Conservation (phyloP, 2,888 invertebrate species). For the Conistra vaccinii region DNA sequence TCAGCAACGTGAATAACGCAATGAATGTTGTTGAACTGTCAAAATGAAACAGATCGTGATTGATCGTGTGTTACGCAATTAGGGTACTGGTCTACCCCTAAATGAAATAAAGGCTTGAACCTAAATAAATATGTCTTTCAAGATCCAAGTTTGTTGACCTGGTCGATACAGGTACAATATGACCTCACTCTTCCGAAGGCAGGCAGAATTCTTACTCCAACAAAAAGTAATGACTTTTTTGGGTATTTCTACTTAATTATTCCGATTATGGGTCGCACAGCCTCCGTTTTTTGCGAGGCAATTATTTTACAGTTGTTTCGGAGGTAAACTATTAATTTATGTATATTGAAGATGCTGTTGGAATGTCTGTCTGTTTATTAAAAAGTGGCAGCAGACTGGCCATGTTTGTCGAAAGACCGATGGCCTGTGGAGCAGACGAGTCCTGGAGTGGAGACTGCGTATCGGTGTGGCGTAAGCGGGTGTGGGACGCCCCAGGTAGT, state of each 20-base stretch:
- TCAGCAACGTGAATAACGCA: too few species aligned
- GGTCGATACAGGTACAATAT: conserved; percentile 31
- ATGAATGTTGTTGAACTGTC: too few species aligned
- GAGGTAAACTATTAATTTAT: conserved; percentile 25
- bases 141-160: conserved; percentile 50
- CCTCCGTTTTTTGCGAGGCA: conserved; percentile 51
- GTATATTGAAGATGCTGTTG: conserved; percentile 1
- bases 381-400: neutral
- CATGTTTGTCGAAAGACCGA: neutral
- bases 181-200: conserved; percentile 52
- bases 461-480: too few species aligned
- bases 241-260: conserved; percentile 57
- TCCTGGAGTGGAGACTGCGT: too few species aligned
- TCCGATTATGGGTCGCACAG: conserved; percentile 35
- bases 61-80: too few species aligned
- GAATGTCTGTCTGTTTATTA: neutral
- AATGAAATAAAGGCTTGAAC: conserved; percentile 8
- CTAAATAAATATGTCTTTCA: conserved; percentile 9
- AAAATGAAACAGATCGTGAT: too few species aligned
- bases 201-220: conserved; percentile 28
- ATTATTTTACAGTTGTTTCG: conserved; percentile 41
- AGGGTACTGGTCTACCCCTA: neutral
- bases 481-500: neutral
- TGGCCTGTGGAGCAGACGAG: too few species aligned
- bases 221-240: conserved; percentile 48